Base-by-base conservation (phyloP, 2,113 vertebrate genomes). In the Lontra canadensis region DNA sequence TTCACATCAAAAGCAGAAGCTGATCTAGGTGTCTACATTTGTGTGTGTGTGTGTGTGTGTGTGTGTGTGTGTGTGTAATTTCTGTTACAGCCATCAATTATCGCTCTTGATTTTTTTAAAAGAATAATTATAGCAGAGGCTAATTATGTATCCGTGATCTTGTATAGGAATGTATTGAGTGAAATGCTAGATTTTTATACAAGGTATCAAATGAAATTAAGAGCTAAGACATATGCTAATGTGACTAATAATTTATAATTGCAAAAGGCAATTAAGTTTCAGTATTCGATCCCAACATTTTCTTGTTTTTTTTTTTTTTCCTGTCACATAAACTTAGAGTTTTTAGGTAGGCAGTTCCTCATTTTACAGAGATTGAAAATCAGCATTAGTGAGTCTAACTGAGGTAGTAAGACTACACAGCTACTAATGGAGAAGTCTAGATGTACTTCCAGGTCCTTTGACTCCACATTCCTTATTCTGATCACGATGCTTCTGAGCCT, bases 111-210 rank as follows among this genome's bases (percentile, higher is more conserved):
- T 73, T 81, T 88, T 69, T 69, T 69, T 69, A 0, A 81, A 39
- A 76, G 13, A 94, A 63, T 67, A 92, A 80, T 85, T 89, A 80
- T 84, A 94, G 42, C n/a, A 65, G 80, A 92, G 44, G 3, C 17
- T 93, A 21, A 61, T 61, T 49, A 17, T 67, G 7, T 47, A 90
- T 86, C 49, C 76, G 57, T 79, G 2, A 73, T 86, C 86, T 80
- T 84, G 29, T 81, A 13, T 74, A 61, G 74, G 76, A 65, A 1
- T 3, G 34, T 34, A 80, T 42, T 47, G 3, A 6, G 79, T 91
- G 34, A 71, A 94, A 74, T 74, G 7, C 92, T 95, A 73, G 44
- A 69, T 95, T 93, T 90, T 88, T 84, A 65, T 79, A 63, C 20
- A 9, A 88, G 69, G 31, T 57, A 31, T 44, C n/a, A 78, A 73